These are phyloP conservation scores for Notarius lentiginosus DNA, from an alignment of 2,113 vertebrate genomes.

Conservation along the genomic window DNA sequence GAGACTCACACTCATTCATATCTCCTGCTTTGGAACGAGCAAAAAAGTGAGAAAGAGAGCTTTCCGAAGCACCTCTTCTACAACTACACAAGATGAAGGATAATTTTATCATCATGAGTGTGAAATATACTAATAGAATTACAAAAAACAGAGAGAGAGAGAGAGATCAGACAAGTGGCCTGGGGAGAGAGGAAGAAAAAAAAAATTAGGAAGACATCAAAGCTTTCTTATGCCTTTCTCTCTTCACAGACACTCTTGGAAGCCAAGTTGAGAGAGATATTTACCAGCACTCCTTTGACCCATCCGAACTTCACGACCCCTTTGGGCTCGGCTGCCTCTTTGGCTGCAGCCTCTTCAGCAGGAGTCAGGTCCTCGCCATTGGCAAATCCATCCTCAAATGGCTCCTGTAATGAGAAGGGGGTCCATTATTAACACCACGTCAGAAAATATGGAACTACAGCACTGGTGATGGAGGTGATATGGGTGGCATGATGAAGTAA, in stretches of 20 bases:
- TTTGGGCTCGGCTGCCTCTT: conserved; percentile 86
- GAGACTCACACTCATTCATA: conserved; percentile 25
- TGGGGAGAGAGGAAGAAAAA: neutral
- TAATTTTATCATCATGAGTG: neutral
- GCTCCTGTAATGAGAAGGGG: conserved; percentile 76
- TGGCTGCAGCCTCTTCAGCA: conserved; percentile 84
- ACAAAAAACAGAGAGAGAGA: too few species aligned
- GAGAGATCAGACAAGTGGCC: neutral
- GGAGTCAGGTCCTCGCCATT: conserved; percentile 93
- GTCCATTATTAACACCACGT: neutral
- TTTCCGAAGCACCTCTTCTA: neutral
- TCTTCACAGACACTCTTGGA: neutral
- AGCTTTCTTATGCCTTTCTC: neutral
- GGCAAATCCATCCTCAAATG: conserved; percentile 94
- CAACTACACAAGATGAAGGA: neutral
- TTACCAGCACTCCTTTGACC: conserved; percentile 97
- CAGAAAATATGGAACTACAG: neutral
- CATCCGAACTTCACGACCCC: conserved; percentile 97
- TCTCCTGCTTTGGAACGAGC: conserved; percentile 1
- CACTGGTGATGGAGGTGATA: neutral
- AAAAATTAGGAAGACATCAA: neutral
- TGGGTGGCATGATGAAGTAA: neutral
- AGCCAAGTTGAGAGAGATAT: conserved; percentile 47
- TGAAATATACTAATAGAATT: neutral
- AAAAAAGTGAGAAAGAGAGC: neutral